A percentile compares a stretch with the other conserved stretches of the same genome.
Evolutionary conservation across 2,888 invertebrate genomes (phyloP).

Genomic region (Leptothorax acervorum): DNA sequence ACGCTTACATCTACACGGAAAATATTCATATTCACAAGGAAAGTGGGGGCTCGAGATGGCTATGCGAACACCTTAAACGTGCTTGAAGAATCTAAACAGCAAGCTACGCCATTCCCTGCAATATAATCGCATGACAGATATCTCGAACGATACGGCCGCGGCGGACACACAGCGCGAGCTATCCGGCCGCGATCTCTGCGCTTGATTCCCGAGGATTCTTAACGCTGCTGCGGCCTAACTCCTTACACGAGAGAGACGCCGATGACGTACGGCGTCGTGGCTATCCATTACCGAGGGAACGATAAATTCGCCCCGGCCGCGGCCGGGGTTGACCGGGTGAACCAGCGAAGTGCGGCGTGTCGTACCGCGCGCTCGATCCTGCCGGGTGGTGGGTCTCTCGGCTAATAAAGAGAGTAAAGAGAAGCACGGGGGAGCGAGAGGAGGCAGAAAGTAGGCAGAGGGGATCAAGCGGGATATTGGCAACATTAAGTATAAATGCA

Average conservation of each 20-base stretch:
- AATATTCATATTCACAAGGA: background rate
- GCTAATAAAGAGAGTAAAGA: conserved; percentile 74
- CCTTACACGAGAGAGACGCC: conserved; percentile 68
- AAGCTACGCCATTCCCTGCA: background rate
- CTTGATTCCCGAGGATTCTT: conserved; percentile 64
- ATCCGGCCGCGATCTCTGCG: conserved; percentile 58
- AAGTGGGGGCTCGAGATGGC: background rate
- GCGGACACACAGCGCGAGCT: conserved; percentile 39
- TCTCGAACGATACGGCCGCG: conserved; percentile 31
- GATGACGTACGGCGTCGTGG: conserved; percentile 79
- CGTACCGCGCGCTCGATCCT: conserved; percentile 70
- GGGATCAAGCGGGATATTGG: conserved; percentile 82
- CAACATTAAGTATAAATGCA: conserved; percentile 83
- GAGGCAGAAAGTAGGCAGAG: conserved; percentile 55
- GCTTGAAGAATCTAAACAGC: conserved; percentile 16
- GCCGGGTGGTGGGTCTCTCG: conserved; percentile 77
- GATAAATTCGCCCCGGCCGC: conserved; percentile 76
- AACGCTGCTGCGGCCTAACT: conserved; percentile 46
- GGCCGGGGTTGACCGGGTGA: conserved; percentile 76
- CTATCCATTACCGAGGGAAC: conserved; percentile 76
- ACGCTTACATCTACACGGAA: background rate
- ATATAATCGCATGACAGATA: conserved; percentile 37
- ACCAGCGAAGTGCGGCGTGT: conserved; percentile 72
- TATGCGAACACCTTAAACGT: conserved; percentile 6
- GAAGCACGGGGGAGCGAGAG: conserved; percentile 64